A percentile compares a stretch with the other conserved stretches of the same genome.
phyloP scores from a whole-genome alignment of 2,797 vertebrate species.

The Bufotes viridis region DNA sequence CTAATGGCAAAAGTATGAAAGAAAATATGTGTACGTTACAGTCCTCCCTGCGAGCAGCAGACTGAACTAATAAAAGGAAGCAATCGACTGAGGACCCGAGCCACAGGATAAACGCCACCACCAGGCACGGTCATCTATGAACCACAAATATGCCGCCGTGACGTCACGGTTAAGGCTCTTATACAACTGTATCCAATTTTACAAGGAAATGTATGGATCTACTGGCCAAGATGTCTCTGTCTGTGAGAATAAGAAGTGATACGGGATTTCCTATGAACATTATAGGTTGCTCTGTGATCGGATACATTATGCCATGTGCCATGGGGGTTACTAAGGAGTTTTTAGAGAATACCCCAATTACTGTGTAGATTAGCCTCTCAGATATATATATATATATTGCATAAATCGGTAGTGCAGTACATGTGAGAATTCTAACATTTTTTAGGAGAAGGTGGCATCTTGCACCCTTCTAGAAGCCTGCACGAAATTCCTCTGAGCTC shows the following conservation, averaged over 20 bases:
- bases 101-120: slow-evolving; percentile 1
- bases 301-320: too few species aligned
- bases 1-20: slow-evolving; percentile 49
- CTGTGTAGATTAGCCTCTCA: not conserved
- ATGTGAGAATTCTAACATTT: too few species aligned
- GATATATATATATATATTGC: not conserved
- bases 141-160: not conserved
- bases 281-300: not conserved
- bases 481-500: too few species aligned
- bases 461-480: too few species aligned
- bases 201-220: not conserved
- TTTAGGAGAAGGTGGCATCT: too few species aligned
- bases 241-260: not conserved
- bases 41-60: slow-evolving; percentile 14
- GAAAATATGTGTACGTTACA: slow-evolving; percentile 27
- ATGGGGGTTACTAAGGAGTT: too few species aligned
- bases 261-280: not conserved
- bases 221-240: not conserved
- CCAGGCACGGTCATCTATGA: not conserved
- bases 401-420: too few species aligned
- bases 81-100: slow-evolving; percentile 8
- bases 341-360: not conserved
- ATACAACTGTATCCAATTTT: slow-evolving; percentile 9
- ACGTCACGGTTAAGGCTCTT: not conserved
- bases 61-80: slow-evolving; percentile 38